phyloP scores from a whole-genome alignment of 2,797 vertebrate species.

The Falco biarmicus region DNA sequence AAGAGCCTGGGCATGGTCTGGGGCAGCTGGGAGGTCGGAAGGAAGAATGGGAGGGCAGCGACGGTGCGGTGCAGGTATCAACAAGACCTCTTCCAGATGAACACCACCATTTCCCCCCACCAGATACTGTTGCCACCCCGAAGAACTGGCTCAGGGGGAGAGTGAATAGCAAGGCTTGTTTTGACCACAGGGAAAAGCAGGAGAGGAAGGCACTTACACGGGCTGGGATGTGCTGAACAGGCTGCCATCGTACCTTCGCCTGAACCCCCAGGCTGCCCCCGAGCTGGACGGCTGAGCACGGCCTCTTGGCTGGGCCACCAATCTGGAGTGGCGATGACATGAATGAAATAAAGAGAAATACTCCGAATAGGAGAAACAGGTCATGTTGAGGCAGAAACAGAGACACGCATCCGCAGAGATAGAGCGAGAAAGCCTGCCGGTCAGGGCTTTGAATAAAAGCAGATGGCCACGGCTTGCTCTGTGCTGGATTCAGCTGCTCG shows the following conservation, averaged over 20 bases:
- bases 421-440: conserved; percentile 4
- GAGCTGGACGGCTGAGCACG: conserved; percentile 24
- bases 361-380: conserved; percentile 90
- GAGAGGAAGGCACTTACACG: conserved; percentile 75
- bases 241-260: conserved; percentile 81
- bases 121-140: neutral
- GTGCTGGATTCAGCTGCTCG: conserved; percentile 87
- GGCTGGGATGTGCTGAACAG: conserved; percentile 71
- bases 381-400: conserved; percentile 79
- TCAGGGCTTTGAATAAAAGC: conserved; percentile 76
- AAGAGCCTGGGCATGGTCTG: neutral
- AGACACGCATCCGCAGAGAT: conserved; percentile 22
- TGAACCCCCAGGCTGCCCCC: conserved; percentile 80
- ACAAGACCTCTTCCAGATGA: neutral
- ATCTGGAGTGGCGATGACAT: conserved; percentile 76
- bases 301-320: conserved; percentile 35
- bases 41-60: rapidly evolving
- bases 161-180: neutral
- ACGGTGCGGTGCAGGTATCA: neutral
- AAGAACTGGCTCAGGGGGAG: neutral
- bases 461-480: conserved; percentile 76
- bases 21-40: neutral
- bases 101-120: neutral
- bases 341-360: conserved; percentile 92
- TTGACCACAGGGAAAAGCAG: neutral